Base-by-base conservation (phyloP, 2,888 invertebrate genomes). In the Lobophora halterata region DNA sequence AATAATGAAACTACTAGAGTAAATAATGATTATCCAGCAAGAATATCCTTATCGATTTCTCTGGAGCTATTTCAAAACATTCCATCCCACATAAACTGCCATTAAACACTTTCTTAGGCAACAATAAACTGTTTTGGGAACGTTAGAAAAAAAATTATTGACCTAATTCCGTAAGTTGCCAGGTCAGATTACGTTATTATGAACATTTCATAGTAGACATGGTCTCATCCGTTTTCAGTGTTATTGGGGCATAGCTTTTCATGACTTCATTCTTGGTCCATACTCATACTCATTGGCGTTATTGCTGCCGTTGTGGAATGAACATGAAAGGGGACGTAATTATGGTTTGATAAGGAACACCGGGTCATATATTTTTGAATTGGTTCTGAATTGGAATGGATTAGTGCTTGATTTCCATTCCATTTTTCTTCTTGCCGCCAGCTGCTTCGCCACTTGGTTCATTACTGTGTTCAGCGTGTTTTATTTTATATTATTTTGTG, bases 41-140 rank as follows among this genome's bases (percentile, higher is more conserved):
- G n/a, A n/a, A n/a, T n/a, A n/a, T n/a, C n/a, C n/a, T n/a, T n/a
- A n/a, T n/a, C n/a, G n/a, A n/a, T n/a, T 6, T 4, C 29, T 29
- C 23, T 23, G n/a, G 10, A 7, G 5, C 18, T 32, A 31, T 26
- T 32, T 26, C 12, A 9, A 29, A 14, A n/a, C 8, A 14, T 16
- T 8, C n/a, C 20, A 21, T 27, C 46, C 13, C 18, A 13, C 54
- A 43, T 47, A 47, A 59, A 62, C 51, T 55, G 49, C 58, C 64
- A 56, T 58, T 66, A 58, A 64, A 62, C 56, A 55, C 57, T 69
- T 70, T 68, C 68, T 70, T 62, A 57, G 36, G 41, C 48, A 7
- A 43, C 46, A 49, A 55, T 49, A 53, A 52, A 58, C 33, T 52
- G 40, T 54, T 49, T 36, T 41, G 27, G 16, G 24, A 27, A 27